phyloP scores from a whole-genome alignment of 23 tunicate genomes.

The Oikopleura dioica region DNA sequence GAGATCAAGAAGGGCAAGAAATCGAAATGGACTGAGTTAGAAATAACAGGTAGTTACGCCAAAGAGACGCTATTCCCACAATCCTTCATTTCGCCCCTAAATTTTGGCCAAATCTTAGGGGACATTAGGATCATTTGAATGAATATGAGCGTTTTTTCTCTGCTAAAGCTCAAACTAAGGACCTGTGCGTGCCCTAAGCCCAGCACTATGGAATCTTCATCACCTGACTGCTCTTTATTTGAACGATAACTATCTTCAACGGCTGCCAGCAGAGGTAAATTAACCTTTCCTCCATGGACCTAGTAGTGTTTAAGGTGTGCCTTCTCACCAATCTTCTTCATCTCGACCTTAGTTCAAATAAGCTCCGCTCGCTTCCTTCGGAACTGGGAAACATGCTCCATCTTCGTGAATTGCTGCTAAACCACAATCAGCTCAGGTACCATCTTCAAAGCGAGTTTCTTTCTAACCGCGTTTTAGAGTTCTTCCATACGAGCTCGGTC shows the following conservation, averaged over 20 bases:
- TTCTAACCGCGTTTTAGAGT: too few relatives aligned
- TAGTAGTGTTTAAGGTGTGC: conserved; percentile 17
- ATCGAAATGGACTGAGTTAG: conserved; percentile 70
- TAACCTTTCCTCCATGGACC: neutral
- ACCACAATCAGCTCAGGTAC: conserved; percentile 35
- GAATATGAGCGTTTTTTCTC: neutral
- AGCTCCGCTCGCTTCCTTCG: conserved; percentile 64
- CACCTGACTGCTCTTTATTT: conserved; percentile 57
- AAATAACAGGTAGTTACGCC: conserved; percentile 73
- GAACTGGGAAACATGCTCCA: conserved; percentile 66
- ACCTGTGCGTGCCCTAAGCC: conserved; percentile 44
- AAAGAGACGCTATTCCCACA: neutral
- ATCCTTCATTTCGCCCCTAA: neutral
- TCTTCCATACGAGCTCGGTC: conserved; percentile 85
- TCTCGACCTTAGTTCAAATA: conserved; percentile 68
- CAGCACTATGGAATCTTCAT: conserved; percentile 43
- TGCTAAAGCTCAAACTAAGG: too few relatives aligned
- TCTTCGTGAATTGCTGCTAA: conserved; percentile 75
- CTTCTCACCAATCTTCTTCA: conserved; percentile 25
- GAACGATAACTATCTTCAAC: conserved; percentile 63
- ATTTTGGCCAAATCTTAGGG: neutral
- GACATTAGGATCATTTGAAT: neutral
- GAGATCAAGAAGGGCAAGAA: conserved; percentile 47
- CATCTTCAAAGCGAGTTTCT: too few relatives aligned
- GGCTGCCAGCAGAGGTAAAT: conserved; percentile 52